Conservation (phyloP, 2,113 vertebrate species). For the Alligator sinensis region DNA sequence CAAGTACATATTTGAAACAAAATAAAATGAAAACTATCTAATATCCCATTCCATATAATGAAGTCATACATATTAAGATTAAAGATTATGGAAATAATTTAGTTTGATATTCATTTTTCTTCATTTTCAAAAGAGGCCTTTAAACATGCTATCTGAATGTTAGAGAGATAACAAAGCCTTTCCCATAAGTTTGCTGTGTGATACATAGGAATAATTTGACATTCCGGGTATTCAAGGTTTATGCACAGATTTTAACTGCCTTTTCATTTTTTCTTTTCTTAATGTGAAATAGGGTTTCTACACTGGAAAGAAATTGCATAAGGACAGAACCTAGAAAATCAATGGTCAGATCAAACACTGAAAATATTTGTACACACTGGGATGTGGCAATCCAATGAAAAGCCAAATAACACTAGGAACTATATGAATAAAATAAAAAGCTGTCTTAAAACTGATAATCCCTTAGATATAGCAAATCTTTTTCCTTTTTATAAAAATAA, state of each 20-base stretch:
- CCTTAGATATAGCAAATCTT: fast-evolving
- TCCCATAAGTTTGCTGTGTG: not conserved
- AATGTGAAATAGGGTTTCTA: not conserved
- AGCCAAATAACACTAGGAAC: not conserved
- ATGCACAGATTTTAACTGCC: not conserved
- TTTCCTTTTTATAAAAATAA: not conserved
- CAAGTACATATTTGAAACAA: not conserved
- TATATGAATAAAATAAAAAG: not conserved
- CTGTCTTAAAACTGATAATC: not conserved
- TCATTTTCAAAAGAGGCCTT: not conserved
- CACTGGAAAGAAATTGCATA: not conserved
- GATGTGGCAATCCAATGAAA: not conserved
- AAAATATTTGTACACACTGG: not conserved
- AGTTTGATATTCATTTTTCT: conserved; percentile 1
- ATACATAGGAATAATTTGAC: not conserved
- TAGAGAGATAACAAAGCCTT: conserved; percentile 37
- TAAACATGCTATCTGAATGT: not conserved
- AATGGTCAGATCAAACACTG: not conserved
- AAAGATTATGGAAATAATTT: conserved; percentile 10
- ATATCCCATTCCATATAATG: not conserved
- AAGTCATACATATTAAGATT: conserved; percentile 24
- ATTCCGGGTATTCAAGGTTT: conserved; percentile 3
- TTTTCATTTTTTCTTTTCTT: not conserved
- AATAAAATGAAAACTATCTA: not conserved
- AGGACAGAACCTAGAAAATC: not conserved